Conservation (phyloP, 2,888 invertebrate genomes). For the Laspeyria flexula region DNA sequence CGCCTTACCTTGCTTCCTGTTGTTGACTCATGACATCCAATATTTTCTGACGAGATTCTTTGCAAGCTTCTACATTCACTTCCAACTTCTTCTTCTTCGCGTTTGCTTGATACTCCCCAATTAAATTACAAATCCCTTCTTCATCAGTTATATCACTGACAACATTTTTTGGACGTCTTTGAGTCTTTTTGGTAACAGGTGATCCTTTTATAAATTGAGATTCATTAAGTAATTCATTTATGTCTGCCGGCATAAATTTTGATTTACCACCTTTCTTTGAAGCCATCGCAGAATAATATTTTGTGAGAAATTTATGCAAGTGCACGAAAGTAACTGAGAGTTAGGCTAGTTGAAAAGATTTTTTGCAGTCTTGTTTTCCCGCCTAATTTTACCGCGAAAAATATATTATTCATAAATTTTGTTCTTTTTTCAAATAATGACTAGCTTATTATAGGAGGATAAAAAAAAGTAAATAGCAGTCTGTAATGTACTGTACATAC, state of each 20-base stretch:
- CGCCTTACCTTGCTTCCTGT: slow-evolving; percentile 61
- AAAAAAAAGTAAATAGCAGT: not conserved
- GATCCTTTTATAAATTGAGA: slow-evolving; percentile 62
- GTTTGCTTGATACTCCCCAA: slow-evolving; percentile 55
- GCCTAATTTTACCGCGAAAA: slow-evolving; percentile 32
- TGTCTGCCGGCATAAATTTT: slow-evolving; percentile 62
- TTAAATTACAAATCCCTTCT: slow-evolving; percentile 56
- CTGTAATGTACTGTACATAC: slow-evolving; percentile 66
- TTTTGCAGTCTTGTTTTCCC: slow-evolving; percentile 19
- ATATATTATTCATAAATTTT: too few relatives aligned
- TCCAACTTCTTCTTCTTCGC: slow-evolving; percentile 64
- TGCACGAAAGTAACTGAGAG: not conserved
- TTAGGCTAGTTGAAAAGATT: not conserved
- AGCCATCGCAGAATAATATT: too few relatives aligned
- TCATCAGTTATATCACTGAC: slow-evolving; percentile 47
- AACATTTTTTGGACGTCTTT: slow-evolving; percentile 51
- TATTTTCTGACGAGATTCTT: slow-evolving; percentile 67
- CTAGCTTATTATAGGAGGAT: too few relatives aligned
- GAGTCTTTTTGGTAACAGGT: slow-evolving; percentile 57
- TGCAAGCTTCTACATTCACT: slow-evolving; percentile 51
- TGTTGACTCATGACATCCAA: slow-evolving; percentile 65
- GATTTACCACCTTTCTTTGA: slow-evolving; percentile 59
- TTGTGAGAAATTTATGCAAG: too few relatives aligned
- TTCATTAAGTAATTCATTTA: slow-evolving; percentile 62
- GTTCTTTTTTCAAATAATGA: slow-evolving; percentile 2